Conservation (phyloP, 2,888 invertebrate species). For the Chaitophorus viminalis region DNA sequence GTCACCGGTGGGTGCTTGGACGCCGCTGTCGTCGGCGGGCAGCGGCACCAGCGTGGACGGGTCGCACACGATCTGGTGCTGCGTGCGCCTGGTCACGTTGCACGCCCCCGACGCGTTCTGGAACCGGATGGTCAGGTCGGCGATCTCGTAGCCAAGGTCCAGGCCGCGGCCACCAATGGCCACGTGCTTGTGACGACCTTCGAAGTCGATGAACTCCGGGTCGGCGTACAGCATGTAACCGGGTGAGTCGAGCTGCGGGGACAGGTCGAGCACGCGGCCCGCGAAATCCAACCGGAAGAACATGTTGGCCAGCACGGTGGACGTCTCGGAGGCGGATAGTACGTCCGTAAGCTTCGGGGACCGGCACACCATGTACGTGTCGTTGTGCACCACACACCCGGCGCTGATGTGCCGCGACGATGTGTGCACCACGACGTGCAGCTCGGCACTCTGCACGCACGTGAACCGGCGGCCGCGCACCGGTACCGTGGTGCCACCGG, state of each 20-base stretch:
- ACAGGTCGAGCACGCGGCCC: not conserved
- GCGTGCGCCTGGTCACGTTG: not conserved
- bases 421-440: not conserved
- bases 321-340: not conserved
- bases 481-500: constrained; percentile 7
- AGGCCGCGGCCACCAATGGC: not conserved
- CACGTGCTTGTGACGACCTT: not conserved
- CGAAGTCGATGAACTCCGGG: not conserved
- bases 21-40: no score
- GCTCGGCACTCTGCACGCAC: not conserved
- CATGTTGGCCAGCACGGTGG: not conserved
- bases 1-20: not conserved
- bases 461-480: not conserved
- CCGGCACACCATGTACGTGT: constrained; percentile 4
- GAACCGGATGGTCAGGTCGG: not conserved
- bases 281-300: not conserved
- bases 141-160: not conserved
- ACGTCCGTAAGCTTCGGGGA: not conserved
- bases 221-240: not conserved
- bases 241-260: not conserved
- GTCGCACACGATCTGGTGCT: not conserved
- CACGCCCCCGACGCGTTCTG: not conserved
- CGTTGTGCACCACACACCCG: not conserved
- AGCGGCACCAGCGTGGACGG: not conserved
- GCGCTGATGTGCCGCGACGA: not conserved